Percentiles rank a stretch among this genome's conserved stretches.
phyloP scores from a whole-genome alignment of 1,140 invertebrate genomes.

The Anoplophora glabripennis region DNA sequence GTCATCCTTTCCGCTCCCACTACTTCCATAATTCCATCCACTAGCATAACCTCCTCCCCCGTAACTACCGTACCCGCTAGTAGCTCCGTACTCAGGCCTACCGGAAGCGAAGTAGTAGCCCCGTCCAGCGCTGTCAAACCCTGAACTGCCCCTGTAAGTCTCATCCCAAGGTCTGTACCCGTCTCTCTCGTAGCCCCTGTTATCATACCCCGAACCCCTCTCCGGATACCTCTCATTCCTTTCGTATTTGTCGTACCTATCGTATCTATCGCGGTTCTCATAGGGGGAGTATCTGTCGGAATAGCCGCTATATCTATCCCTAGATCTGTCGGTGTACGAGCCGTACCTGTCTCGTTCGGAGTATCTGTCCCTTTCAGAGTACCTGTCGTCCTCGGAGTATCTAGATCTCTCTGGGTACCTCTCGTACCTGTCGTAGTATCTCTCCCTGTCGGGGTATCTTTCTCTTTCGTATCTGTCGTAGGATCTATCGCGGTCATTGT shows the following conservation, averaged over 20 bases:
- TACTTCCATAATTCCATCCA: conserved; percentile 36
- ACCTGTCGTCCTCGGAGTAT: not conserved
- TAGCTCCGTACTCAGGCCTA: conserved; percentile 47
- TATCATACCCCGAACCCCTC: conserved; percentile 39
- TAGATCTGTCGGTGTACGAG: not conserved
- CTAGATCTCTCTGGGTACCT: not conserved
- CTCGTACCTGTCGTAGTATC: conserved; percentile 13
- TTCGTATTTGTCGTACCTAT: conserved; percentile 4
- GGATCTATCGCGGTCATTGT: too few relatives aligned
- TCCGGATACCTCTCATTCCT: not conserved
- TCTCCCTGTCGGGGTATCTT: conserved; percentile 16
- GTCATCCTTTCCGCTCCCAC: conserved; percentile 7
- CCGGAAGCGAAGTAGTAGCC: conserved; percentile 56
- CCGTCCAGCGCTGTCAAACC: conserved; percentile 53
- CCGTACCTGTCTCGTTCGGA: conserved; percentile 4
- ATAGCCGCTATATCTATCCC: not conserved
- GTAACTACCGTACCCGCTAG: conserved; percentile 34
- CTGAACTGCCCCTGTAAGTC: conserved; percentile 52
- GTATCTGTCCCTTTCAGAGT: conserved; percentile 6
- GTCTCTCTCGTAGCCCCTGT: conserved; percentile 39
- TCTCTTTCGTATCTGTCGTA: conserved; percentile 20
- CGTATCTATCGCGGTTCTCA: not conserved
- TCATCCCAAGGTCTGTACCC: conserved; percentile 55
- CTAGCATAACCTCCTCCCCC: conserved; percentile 42
- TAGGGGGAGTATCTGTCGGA: not conserved